Evolutionary conservation across 2,113 vertebrate genomes (phyloP).

Genomic region (Tyto alba): DNA sequence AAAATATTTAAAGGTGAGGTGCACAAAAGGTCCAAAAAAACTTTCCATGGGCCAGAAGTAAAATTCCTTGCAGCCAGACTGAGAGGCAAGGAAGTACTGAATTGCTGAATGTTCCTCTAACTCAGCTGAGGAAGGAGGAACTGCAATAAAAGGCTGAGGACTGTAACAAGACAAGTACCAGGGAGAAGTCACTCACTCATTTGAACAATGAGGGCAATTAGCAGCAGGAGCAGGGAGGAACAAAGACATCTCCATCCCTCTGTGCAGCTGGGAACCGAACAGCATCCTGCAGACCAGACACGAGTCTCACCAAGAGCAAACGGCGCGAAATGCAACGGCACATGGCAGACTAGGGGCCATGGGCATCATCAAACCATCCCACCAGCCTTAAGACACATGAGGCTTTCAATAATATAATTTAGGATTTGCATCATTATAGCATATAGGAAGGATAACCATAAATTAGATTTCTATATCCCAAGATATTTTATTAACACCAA

Average conservation of each 20-base stretch:
- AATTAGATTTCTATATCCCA: background rate
- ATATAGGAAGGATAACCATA: rapidly evolving
- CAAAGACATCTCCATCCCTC: background rate
- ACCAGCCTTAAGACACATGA: rapidly evolving
- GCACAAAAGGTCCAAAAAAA: background rate
- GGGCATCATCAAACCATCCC: rapidly evolving
- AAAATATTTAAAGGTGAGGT: background rate
- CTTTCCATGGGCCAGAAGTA: background rate
- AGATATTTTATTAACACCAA: background rate
- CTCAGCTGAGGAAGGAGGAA: background rate
- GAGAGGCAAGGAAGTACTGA: background rate
- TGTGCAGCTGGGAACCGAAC: background rate
- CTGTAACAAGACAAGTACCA: background rate
- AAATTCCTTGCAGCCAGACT: background rate
- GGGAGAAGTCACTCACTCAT: rapidly evolving
- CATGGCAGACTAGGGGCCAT: background rate
- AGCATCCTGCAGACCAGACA: background rate
- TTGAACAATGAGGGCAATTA: rapidly evolving
- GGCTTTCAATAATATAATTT: background rate
- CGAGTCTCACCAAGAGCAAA: background rate
- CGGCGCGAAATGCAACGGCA: rapidly evolving
- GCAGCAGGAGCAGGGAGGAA: background rate
- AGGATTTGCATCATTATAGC: background rate
- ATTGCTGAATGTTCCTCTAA: background rate
- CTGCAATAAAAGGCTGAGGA: background rate